These are phyloP conservation scores for Heliconius sara DNA, from an alignment of 2,888 invertebrate genomes.

Conservation along the genomic window DNA sequence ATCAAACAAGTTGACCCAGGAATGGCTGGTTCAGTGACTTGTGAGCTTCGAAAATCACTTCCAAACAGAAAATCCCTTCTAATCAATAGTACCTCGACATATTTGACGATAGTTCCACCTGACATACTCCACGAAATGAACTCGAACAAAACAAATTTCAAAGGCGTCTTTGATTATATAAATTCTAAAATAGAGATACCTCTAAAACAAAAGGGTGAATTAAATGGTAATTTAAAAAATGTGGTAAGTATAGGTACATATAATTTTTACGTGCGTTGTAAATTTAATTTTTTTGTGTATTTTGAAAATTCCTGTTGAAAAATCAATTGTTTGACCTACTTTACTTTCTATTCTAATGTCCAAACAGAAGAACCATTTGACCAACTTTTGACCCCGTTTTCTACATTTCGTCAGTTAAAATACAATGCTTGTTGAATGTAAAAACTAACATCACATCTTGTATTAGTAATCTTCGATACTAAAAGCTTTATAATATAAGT, in stretches of 20 bases:
- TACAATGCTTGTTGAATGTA: neutral
- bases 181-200: conserved; percentile 35
- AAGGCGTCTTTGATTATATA: conserved; percentile 34
- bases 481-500: too few species aligned
- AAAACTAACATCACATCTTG: neutral
- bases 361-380: too few species aligned
- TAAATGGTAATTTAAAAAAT: conserved; percentile 33
- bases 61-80: conserved; percentile 47
- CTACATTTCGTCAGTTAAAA: neutral
- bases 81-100: conserved; percentile 45
- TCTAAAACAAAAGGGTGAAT: conserved; percentile 22
- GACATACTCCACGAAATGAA: conserved; percentile 37
- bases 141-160: conserved; percentile 7
- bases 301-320: too few species aligned
- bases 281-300: neutral
- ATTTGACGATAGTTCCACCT: conserved; percentile 46
- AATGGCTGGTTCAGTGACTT: conserved; percentile 54
- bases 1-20: conserved; percentile 54
- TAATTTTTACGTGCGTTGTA: neutral
- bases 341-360: too few species aligned
- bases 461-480: too few species aligned
- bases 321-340: too few species aligned
- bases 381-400: too few species aligned
- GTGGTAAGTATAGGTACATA: conserved; percentile 30
- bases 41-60: conserved; percentile 52